phyloP scores from a whole-genome alignment of 2,113 vertebrate species.

The Coreoperca whiteheadi region DNA sequence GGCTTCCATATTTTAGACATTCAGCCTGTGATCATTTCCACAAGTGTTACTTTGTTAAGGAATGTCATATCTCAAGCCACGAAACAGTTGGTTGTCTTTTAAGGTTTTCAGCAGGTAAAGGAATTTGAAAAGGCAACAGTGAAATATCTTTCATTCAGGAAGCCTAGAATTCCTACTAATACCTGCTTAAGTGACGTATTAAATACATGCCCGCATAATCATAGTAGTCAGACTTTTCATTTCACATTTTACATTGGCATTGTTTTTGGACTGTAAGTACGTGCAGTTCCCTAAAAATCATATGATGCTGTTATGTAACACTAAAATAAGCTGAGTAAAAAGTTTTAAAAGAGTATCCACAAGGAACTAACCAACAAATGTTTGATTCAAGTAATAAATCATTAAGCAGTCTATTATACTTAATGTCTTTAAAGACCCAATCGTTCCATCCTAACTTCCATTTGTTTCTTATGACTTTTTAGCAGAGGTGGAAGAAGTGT shows the following conservation, averaged over 20 bases:
- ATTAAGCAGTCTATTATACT: background rate
- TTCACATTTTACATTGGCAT: background rate
- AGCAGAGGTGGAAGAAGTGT: background rate
- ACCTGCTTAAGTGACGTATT: background rate
- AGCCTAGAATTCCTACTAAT: background rate
- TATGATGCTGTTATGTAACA: constrained; percentile 9
- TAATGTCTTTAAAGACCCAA: background rate
- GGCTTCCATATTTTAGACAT: background rate
- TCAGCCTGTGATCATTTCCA: background rate
- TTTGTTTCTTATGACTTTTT: background rate
- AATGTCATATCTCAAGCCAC: background rate
- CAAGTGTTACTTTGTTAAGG: background rate
- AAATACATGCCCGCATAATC: background rate
- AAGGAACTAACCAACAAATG: background rate
- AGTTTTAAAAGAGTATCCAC: background rate
- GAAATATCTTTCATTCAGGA: background rate
- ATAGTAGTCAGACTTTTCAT: background rate
- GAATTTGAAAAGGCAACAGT: background rate
- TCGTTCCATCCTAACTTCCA: background rate
- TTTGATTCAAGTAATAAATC: background rate
- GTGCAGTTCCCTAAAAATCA: constrained; percentile 24
- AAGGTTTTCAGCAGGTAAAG: background rate
- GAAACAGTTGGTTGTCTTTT: background rate
- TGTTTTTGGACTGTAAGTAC: background rate
- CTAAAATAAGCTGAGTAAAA: constrained; percentile 8